phyloP scores from a whole-genome alignment of 2,888 invertebrate genomes.

The Dynastes maya region DNA sequence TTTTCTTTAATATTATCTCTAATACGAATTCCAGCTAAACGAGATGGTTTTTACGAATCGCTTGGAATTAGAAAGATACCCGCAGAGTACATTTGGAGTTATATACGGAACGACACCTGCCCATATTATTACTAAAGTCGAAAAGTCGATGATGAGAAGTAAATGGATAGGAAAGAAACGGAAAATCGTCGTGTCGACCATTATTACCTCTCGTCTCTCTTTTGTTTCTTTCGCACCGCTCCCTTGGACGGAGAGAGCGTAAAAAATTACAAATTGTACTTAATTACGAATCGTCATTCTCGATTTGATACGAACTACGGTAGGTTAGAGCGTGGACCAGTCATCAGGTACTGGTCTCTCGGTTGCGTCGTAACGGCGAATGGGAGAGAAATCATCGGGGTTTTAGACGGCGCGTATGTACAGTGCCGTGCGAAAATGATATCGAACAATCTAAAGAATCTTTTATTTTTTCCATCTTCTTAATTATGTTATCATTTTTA shows the following conservation, averaged over 20 bases:
- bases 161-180: not conserved
- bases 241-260: slow-evolving; percentile 7
- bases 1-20: no score
- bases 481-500: no score
- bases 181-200: not conserved
- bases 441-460: no score
- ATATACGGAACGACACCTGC: not conserved
- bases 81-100: no score
- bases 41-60: no score
- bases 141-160: not conserved
- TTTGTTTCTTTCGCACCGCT: not conserved
- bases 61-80: no score
- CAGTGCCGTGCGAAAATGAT: no score
- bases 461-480: no score
- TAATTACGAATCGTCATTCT: slow-evolving; percentile 42
- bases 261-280: slow-evolving; percentile 40
- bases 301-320: slow-evolving; percentile 45
- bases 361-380: not conserved
- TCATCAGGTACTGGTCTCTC: no score
- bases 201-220: not conserved
- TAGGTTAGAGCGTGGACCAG: not conserved
- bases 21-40: no score
- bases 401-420: not conserved
- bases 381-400: not conserved
- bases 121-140: not conserved